Evolutionary conservation across 1,140 invertebrate genomes (phyloP).

Genomic region (Oscheius sp.): DNA sequence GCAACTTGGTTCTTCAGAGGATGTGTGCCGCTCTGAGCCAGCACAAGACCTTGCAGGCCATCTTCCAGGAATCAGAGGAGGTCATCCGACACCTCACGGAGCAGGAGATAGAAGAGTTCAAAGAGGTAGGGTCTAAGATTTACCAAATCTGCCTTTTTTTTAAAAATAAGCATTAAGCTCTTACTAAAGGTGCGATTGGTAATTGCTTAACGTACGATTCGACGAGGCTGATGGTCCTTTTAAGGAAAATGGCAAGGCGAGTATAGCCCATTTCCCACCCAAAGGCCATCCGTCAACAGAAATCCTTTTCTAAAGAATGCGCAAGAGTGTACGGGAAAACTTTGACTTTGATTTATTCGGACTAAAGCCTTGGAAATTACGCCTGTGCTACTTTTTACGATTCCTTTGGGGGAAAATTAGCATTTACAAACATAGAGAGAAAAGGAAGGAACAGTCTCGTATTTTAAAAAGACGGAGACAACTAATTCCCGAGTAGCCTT

Average conservation of each 20-base stretch:
- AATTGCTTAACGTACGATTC: too few relatives aligned
- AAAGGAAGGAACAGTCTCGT: neutral
- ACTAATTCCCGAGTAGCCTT: neutral
- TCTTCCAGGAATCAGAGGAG: conserved; percentile 23
- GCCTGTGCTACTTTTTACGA: too few relatives aligned
- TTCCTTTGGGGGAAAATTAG: neutral
- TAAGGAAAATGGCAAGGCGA: too few relatives aligned
- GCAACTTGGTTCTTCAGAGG: conserved; percentile 12
- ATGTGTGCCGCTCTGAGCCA: conserved; percentile 12
- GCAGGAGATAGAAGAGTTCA: conserved; percentile 74
- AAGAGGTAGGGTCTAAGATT: conserved; percentile 70
- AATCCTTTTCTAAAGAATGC: too few relatives aligned
- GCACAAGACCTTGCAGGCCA: conserved; percentile 12
- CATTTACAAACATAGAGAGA: neutral
- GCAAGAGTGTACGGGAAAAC: too few relatives aligned
- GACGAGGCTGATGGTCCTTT: too few relatives aligned
- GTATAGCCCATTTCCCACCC: too few relatives aligned
- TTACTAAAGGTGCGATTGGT: too few relatives aligned
- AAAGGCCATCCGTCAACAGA: too few relatives aligned
- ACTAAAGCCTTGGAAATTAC: too few relatives aligned
- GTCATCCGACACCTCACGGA: conserved; percentile 35
- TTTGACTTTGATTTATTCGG: too few relatives aligned
- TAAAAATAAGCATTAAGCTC: too few relatives aligned
- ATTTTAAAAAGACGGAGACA: neutral
- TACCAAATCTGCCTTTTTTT: neutral